Evolutionary conservation across 2,797 vertebrate species (phyloP), one percentile per base, ranked within the genome.

Genomic region (Tadarida brasiliensis): DNA sequence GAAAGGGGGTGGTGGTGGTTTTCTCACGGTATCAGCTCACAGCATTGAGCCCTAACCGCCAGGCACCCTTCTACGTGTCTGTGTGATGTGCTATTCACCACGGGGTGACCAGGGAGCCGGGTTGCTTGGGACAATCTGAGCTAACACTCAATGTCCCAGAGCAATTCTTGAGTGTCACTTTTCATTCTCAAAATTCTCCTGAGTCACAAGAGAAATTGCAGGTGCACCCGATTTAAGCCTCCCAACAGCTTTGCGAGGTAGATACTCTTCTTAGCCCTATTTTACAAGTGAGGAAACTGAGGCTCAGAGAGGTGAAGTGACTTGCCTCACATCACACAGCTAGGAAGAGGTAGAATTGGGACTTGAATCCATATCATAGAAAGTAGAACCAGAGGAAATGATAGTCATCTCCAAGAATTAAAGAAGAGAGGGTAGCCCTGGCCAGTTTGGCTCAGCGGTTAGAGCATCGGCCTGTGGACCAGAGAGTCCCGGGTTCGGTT

Each of bases 1-100:
- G 1, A 19, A 14, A 49, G 44, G 54, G 1, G 11, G 11, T 20
- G 54, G 11, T 0, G 0, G 7, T 11, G 28, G 51, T 16, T 57
- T 39, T 35, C 8, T 1, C 33, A 26, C 24, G 30, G 28, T 2
- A 19, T 20, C 16, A 61, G 14, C 59, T 11, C 35, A 28, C 7
- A 7, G 47, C 16, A 5, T 8, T 47, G 80, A 26, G 30, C 76
- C 11, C 33, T 7, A 10, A 9, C 4, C 20, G 35, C 63, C 26
- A 28, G 33, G 26, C 0, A 11, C 35, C 22, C 2, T 47, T 11
- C 35, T 14, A n/a, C 16, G 85, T 16, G 61, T 71, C 22, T 14
- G 33, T 8, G 19, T 2, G 1, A 11, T 17, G 17, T 44, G 3
- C 7, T n/a, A 20, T 49, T 49, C 11, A 9, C 39, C 19, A 0